phyloP scores from a whole-genome alignment of 2,888 invertebrate genomes.

The Himalopsyche anomala region DNA sequence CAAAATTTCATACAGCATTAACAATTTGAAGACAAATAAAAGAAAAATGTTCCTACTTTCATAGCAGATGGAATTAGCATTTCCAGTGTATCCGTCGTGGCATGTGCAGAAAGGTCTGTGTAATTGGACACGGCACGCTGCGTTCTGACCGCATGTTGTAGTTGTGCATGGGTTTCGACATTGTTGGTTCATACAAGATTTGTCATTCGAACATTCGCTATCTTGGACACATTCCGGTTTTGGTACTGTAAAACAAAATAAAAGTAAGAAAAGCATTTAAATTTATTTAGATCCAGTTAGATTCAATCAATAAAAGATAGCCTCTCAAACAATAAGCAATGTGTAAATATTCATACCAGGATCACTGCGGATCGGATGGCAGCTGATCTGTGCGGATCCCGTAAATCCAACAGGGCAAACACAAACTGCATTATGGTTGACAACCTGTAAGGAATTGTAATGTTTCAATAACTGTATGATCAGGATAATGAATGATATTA shows the following conservation, averaged over 20 bases:
- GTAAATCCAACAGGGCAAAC: slow-evolving; percentile 87
- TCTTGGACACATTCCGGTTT: slow-evolving; percentile 87
- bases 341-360: slow-evolving; percentile 66
- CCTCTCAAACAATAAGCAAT: background rate
- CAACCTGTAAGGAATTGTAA: slow-evolving; percentile 65
- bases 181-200: slow-evolving; percentile 86
- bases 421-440: slow-evolving; percentile 86
- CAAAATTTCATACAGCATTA: no score
- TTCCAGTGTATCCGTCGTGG: slow-evolving; percentile 88
- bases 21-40: no score
- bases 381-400: slow-evolving; percentile 87
- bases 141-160: slow-evolving; percentile 85
- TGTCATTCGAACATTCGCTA: slow-evolving; percentile 88
- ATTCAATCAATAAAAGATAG: no score
- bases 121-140: slow-evolving; percentile 86
- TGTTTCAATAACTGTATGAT: background rate
- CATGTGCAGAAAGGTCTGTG: slow-evolving; percentile 91
- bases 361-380: slow-evolving; percentile 75
- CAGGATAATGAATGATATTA: no score
- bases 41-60: slow-evolving; percentile 79
- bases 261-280: background rate
- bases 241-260: slow-evolving; percentile 71
- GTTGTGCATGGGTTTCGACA: slow-evolving; percentile 87
- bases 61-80: slow-evolving; percentile 86
- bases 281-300: background rate